Percentiles rank a stretch among this genome's conserved stretches.
Evolutionary conservation across 2,113 vertebrate genomes (phyloP).

Genomic region (Bos taurus): DNA sequence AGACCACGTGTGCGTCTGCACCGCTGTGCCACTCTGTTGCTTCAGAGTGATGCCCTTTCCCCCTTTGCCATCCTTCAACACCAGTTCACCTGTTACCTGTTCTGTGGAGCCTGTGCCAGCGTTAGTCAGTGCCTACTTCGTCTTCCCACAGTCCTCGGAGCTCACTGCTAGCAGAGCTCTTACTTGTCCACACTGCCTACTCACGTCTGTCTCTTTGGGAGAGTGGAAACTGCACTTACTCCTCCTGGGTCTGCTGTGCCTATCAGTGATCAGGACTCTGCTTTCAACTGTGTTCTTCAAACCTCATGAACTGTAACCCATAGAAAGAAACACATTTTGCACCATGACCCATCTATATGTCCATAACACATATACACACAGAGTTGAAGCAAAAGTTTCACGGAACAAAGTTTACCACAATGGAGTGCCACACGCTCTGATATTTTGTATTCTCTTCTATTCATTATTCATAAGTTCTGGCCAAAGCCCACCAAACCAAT

Average conservation of each 20-base stretch:
- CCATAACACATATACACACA: background rate
- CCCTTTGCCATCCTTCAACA: background rate
- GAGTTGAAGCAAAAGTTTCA: background rate
- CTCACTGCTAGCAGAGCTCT: background rate
- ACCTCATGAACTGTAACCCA: background rate
- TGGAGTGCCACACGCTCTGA: background rate
- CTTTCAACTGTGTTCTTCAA: background rate
- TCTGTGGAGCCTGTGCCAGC: background rate
- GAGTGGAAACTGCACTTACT: background rate
- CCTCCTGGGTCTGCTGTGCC: background rate
- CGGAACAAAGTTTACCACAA: background rate
- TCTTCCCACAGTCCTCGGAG: background rate
- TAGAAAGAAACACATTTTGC: background rate
- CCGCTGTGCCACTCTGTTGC: background rate
- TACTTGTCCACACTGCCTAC: background rate
- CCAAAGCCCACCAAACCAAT: background rate
- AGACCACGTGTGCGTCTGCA: fast-evolving
- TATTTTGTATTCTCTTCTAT: background rate
- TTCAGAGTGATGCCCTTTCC: background rate
- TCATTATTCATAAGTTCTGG: background rate
- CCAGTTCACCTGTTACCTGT: background rate
- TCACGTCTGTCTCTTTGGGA: background rate
- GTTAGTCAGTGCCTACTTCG: fast-evolving
- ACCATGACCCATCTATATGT: background rate
- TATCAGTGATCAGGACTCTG: background rate